Evolutionary conservation across 2,113 vertebrate genomes (phyloP).

Genomic region (Amblyopsis rosae): DNA sequence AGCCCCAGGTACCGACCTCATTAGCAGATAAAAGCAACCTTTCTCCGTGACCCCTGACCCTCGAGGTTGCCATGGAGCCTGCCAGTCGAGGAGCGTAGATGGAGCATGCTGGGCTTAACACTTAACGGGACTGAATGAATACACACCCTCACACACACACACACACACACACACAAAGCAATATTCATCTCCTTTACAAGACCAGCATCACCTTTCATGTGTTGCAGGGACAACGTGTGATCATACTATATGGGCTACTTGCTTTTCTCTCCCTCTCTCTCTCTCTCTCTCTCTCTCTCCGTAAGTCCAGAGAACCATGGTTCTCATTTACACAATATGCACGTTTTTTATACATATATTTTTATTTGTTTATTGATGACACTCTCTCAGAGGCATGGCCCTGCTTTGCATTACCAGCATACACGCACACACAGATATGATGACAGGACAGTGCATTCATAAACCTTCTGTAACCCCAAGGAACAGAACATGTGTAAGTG

Average conservation of each 20-base stretch:
- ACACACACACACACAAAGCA: not conserved
- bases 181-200: no score
- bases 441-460: no score
- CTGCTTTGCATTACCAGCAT: not conserved
- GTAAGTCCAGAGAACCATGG: no score
- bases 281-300: no score
- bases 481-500: not conserved
- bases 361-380: no score
- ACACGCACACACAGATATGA: not conserved
- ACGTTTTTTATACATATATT: no score
- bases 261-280: no score
- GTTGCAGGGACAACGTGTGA: no score
- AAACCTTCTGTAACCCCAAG: slow-evolving; percentile 50
- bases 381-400: no score
- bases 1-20: slow-evolving; percentile 77
- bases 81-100: slow-evolving; percentile 55
- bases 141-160: not conserved
- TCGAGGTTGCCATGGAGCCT: slow-evolving; percentile 76
- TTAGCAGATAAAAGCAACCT: slow-evolving; percentile 82
- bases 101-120: slow-evolving; percentile 66
- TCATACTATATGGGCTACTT: no score
- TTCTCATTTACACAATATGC: no score
- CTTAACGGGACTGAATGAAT: slow-evolving; percentile 57
- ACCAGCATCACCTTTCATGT: no score
- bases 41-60: slow-evolving; percentile 70